Evolutionary conservation across 2,113 vertebrate species (phyloP).

Genomic region (Arvicanthis niloticus): DNA sequence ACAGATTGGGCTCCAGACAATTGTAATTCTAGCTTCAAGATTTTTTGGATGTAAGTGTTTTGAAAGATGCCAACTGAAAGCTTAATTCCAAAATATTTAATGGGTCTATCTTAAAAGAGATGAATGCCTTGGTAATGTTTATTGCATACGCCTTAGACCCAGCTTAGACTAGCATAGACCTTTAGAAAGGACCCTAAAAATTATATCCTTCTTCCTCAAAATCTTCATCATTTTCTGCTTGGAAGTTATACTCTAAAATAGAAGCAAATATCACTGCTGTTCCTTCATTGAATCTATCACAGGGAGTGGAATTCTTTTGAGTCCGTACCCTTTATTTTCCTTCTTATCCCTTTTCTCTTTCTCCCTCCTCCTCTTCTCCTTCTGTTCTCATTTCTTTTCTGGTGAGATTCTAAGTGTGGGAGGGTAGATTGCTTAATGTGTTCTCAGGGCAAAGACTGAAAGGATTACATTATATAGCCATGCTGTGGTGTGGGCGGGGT

Average conservation of each 20-base stretch:
- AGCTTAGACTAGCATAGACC: not conserved
- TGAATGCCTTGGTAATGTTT: not conserved
- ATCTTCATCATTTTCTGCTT: conserved; percentile 22
- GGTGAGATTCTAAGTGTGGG: conserved; percentile 60
- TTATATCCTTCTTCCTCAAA: not conserved
- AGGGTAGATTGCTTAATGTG: conserved; percentile 68
- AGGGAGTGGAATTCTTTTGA: conserved; percentile 42
- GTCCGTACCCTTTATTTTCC: conserved; percentile 55
- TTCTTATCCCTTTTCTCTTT: fast-evolving
- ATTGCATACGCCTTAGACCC: not conserved
- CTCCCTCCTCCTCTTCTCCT: too few species aligned
- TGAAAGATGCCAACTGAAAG: conserved; percentile 64
- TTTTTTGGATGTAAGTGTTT: conserved; percentile 77
- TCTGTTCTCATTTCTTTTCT: conserved; percentile 24
- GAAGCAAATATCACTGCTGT: conserved; percentile 24
- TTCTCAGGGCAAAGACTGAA: conserved; percentile 65
- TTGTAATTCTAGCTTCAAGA: conserved; percentile 68
- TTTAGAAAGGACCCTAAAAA: conserved; percentile 34
- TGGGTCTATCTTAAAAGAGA: conserved; percentile 30
- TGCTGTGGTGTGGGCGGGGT: conserved; percentile 31
- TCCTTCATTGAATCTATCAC: conserved; percentile 40
- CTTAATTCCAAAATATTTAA: conserved; percentile 66
- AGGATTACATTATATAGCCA: conserved; percentile 54
- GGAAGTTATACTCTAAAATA: conserved; percentile 16
- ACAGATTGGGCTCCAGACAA: conserved; percentile 76